Base-by-base conservation (phyloP, 2,113 vertebrate species). In the Lamprotornis superbus region DNA sequence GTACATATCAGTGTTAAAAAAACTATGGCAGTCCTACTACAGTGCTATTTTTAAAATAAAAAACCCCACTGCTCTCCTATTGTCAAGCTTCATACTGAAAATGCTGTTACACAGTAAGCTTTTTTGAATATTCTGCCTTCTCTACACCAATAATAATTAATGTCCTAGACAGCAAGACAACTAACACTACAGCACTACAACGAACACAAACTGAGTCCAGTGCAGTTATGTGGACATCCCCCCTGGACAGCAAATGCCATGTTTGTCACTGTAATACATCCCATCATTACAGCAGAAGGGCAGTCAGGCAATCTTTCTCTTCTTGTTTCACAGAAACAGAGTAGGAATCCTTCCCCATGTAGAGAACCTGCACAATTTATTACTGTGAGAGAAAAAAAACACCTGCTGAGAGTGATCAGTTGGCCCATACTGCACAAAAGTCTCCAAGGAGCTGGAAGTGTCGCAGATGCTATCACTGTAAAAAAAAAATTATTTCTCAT, bases 181-280 rank as follows among this genome's bases (percentile, higher is more conserved):
- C 16, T 11, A 55, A 44, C 18, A 61, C 53, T 4, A 69, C 1
- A 0, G 35, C 46, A n/a, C 39, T 20, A 1, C 11, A 82, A 71
- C 0, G 0, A 64, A 86, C 5, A 57, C 23, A 46, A 49, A 56
- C 57, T 13, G 13, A 4, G 9, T 39, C 67, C 40, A 27, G 63
- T 47, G 76, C 30, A 42, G 35, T 61, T 70, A 80, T 3, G 0
- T 18, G 61, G 23, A 42, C 42, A 22, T 22, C 8, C 18, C 42
- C 28, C 42, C 16, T 5, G 42, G n/a, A 46, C 11, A 79, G 44
- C 57, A 35, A 88, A 47, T 22, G 37, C 42, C 23, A 7, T 4
- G 11, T 57, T 80, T 59, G 44, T 59, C 37, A 56, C 35, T 30
- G 18, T 3, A 1, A 13, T n/a, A 13, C 18, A 31, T 53, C 37